Base-by-base conservation (phyloP, 1,140 invertebrate genomes). In the Amphibalanus amphitrite region DNA sequence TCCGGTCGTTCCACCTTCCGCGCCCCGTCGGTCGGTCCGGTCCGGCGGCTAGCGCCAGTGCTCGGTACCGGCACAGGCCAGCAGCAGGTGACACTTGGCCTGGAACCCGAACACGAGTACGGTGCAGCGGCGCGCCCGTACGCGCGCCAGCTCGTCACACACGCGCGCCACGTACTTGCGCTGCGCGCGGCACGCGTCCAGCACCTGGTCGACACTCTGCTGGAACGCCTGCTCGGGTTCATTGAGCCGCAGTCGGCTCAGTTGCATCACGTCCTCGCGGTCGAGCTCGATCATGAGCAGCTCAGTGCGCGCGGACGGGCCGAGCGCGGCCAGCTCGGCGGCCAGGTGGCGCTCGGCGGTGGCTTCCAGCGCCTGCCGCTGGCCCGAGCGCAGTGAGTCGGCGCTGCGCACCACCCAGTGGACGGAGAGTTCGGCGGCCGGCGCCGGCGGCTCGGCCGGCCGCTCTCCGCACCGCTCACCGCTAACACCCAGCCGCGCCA, bases 281-380 rank as follows among this genome's bases (percentile, higher is more conserved):
- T 59, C 47, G 10, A 59, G 47, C 47, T 59, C 47, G 47, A 59
- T 20, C 47, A 59, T 59, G n/a, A 95, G 84, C 76, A 87, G 86
- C 38, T 89, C 87, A 72, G 93, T 83, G 80, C 97, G 95, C 90
- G 96, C 97, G 40, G 85, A 86, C 0, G 94, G 84, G n/a, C 73
- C 70, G 74, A 88, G 86, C 25, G 86, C 79, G 71, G 84, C 72
- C 23, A 88, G 76, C 76, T 88, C 82, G 0, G 88, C 85, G 10
- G 88, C 86, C 86, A 86, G 90, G 38, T 88, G 82, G 25, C 82
- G 80, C 72, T 84, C 47, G 13, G 47, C 47, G 1, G 47, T 20
- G 10, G 47, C 47, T 20, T 59, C 47, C 47, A 59, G 47, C 47
- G 20, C 1, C 47, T 59, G 47, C 10, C 47, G 47, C 10, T 59